These are phyloP conservation scores for Thryonomys swinderianus DNA, from an alignment of 2,113 vertebrate genomes.

Conservation along the genomic window DNA sequence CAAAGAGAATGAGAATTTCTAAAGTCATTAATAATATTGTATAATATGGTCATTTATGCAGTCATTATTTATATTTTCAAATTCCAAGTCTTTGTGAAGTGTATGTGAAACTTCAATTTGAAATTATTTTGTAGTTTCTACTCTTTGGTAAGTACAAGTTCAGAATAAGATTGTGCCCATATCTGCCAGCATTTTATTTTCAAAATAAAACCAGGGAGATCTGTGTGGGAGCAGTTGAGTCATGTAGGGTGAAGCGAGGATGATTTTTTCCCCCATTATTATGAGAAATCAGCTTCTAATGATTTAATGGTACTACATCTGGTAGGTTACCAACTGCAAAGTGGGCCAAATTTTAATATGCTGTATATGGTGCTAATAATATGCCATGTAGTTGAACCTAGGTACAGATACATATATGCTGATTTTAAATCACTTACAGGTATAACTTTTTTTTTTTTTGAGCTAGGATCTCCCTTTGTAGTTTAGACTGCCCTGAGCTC, in stretches of 20 bases:
- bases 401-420: neutral
- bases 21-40: slow-evolving; percentile 9
- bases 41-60: neutral
- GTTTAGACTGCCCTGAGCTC: too few species aligned
- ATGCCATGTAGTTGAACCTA: neutral
- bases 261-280: neutral
- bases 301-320: neutral
- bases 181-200: slow-evolving; percentile 52
- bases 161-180: slow-evolving; percentile 27
- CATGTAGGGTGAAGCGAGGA: neutral
- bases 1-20: slow-evolving; percentile 43
- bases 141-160: slow-evolving; percentile 38
- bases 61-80: slow-evolving; percentile 66
- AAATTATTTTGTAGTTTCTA: slow-evolving; percentile 25
- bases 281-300: slow-evolving; percentile 41
- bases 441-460: too few species aligned
- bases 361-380: neutral
- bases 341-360: neutral
- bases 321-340: neutral
- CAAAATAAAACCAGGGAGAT: slow-evolving; percentile 34
- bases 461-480: too few species aligned
- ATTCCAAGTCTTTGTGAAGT: slow-evolving; percentile 56
- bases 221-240: slow-evolving; percentile 17
- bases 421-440: neutral
- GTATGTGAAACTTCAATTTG: slow-evolving; percentile 58